These are phyloP conservation scores for Blastobasis adustella DNA, from an alignment of 2,888 invertebrate species.

Conservation along the genomic window DNA sequence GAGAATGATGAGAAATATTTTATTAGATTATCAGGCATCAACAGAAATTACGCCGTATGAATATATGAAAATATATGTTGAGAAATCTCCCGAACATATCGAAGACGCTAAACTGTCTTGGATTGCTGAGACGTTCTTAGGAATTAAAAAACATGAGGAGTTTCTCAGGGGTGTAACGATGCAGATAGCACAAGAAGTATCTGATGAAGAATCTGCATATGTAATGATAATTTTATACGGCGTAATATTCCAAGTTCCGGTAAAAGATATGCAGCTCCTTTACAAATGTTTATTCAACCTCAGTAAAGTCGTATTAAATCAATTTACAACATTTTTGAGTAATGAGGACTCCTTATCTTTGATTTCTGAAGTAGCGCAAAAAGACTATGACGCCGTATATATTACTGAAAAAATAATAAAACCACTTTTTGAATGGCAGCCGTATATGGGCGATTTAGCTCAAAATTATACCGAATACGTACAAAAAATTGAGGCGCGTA, in stretches of 20 bases:
- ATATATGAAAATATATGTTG: constrained; percentile 53
- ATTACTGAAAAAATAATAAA: constrained; percentile 63
- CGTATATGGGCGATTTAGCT: constrained; percentile 57
- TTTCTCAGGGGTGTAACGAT: constrained; percentile 41
- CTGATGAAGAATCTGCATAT: constrained; percentile 46
- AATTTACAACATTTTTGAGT: constrained; percentile 54
- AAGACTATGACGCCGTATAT: constrained; percentile 64
- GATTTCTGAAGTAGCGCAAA: constrained; percentile 60
- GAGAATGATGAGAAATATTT: constrained; percentile 48
- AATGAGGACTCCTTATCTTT: constrained; percentile 57
- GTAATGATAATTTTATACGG: constrained; percentile 50
- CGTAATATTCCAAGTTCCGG: constrained; percentile 43
- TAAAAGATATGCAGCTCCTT: constrained; percentile 38
- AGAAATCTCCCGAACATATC: constrained; percentile 45
- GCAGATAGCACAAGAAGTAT: constrained; percentile 39
- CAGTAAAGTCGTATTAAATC: constrained; percentile 44
- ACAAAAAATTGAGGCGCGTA: constrained; percentile 41
- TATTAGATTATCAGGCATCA: constrained; percentile 37
- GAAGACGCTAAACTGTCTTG: constrained; percentile 53
- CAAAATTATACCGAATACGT: constrained; percentile 46
- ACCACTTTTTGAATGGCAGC: constrained; percentile 65
- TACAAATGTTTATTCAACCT: constrained; percentile 63
- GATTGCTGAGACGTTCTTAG: constrained; percentile 54
- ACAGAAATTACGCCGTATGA: constrained; percentile 47
- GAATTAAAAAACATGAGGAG: constrained; percentile 43